A percentile compares a stretch with the other conserved stretches of the same genome.
Conservation (phyloP, 2,797 vertebrate species). For the Netta rufina region DNA sequence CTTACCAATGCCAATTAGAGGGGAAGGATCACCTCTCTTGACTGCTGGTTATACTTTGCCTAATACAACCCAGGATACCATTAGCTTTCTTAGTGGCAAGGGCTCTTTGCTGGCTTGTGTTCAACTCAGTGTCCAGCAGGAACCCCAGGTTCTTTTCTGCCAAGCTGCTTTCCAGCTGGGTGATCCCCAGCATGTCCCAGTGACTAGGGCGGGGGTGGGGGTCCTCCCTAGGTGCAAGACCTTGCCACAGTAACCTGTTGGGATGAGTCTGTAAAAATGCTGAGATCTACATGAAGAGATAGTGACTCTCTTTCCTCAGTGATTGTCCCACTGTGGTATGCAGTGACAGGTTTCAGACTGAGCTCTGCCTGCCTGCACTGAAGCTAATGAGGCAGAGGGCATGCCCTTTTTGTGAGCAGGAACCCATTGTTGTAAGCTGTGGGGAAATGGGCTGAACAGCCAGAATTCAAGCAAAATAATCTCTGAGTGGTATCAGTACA, state of each 20-base stretch:
- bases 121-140: background rate
- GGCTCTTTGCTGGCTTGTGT: background rate
- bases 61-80: background rate
- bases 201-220: no score
- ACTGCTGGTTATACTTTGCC: background rate
- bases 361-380: background rate
- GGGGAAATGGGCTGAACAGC: background rate
- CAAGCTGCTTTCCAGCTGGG: background rate
- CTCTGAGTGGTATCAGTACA: background rate
- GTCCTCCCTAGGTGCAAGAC: no score
- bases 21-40: background rate
- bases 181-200: background rate
- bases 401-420: background rate
- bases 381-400: background rate
- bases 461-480: background rate
- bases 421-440: background rate
- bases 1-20: background rate
- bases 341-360: background rate
- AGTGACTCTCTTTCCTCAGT: background rate
- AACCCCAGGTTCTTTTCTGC: background rate
- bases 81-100: background rate
- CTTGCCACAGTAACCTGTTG: background rate
- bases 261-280: slow-evolving; percentile 42
- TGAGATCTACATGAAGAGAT: background rate
- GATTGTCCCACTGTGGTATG: background rate